phyloP scores from a whole-genome alignment of 2,113 vertebrate genomes.

The Delphinus delphis region DNA sequence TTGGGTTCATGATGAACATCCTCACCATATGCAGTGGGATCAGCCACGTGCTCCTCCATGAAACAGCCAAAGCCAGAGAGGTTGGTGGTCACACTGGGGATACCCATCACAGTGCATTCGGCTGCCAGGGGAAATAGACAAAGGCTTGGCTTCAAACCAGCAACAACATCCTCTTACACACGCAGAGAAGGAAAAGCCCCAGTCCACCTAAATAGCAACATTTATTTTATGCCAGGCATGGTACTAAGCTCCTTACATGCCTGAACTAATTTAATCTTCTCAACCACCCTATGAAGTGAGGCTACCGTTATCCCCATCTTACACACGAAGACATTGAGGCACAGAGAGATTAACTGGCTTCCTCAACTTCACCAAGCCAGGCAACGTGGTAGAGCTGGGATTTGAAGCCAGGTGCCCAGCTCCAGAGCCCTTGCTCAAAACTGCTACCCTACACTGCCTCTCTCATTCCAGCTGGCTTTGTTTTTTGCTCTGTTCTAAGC shows the following conservation, averaged over 20 bases:
- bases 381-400: fast-evolving
- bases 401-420: neutral
- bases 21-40: constrained; percentile 95
- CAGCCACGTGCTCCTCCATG: constrained; percentile 96
- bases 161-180: neutral
- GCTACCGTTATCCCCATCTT: too few species aligned
- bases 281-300: neutral
- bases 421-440: neutral
- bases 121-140: constrained; percentile 84
- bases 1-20: neutral
- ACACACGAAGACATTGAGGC: neutral
- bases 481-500: neutral
- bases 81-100: constrained; percentile 98
- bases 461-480: neutral
- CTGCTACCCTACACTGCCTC: neutral
- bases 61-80: constrained; percentile 98
- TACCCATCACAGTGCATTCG: constrained; percentile 98
- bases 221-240: neutral
- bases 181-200: neutral
- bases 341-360: neutral
- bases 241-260: neutral
- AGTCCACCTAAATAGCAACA: neutral
- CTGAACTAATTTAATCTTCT: neutral
- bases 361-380: neutral
- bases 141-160: neutral